Base-by-base conservation (phyloP, 2,888 invertebrate species). In the Aleiodes alternator region DNA sequence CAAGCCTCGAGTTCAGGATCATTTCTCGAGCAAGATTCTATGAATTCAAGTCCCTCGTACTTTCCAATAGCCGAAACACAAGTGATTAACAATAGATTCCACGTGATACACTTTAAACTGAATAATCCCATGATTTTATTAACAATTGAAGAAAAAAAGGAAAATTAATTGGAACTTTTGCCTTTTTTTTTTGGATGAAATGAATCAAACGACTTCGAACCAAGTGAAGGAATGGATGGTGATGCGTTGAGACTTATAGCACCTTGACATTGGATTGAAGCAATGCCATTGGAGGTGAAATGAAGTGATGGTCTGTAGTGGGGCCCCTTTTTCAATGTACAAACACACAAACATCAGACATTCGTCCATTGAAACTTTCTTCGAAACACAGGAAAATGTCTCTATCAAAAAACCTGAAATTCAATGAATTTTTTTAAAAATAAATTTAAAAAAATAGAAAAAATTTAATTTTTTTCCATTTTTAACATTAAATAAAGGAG, bases 1-100 rank as follows among this genome's bases (percentile, higher is more conserved):
- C 96, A 96, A 14, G 91, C 91, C 85, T 96, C 95, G 9, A 96
- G 91, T 71, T 93, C 91, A 2, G 94, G 93, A 85, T 95, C 95
- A 77, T 90, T 90, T 80, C 91, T 92, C n/a, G 93, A 92, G 85
- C 96, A 96, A 80, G 93, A 92, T 48, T 95, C 94, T 55, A 96
- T 90, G 86, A 94, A 96, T 86, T 96, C 89, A 3, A 89, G 77
- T 34, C 88, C 88, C 69, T 81, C 83, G 80, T 89, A 89, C 75
- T 82, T 86, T 59, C 89, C 89, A 11, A 77, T 71, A 1, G 85
- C 86, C 38, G 84, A 78, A 14, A 81, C 83, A 59, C 78, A 75
- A 73, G 73, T 14, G 3, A 55, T 14, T 43, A 48, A 4, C 8
- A 64, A 16, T 64, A 64, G 14, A 43, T 9, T 9, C 64, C 64